phyloP scores from a whole-genome alignment of 1,140 invertebrate genomes.

The Eupeodes corollae region DNA sequence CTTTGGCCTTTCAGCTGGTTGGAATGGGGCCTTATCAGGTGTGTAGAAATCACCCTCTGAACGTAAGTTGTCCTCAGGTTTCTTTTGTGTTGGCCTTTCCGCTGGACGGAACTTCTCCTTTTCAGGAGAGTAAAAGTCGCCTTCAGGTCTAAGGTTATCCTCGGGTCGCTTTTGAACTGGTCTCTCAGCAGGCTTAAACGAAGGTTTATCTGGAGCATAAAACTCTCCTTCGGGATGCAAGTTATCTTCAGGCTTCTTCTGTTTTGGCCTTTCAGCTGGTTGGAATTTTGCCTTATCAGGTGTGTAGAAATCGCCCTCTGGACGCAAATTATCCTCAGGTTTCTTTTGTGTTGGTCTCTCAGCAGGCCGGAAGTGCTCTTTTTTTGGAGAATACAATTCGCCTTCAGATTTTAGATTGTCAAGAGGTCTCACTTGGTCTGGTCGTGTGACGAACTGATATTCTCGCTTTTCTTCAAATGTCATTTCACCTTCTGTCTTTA shows the following conservation, averaged over 20 bases:
- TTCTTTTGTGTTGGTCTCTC: conserved; percentile 37
- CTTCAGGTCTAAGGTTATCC: conserved; percentile 47
- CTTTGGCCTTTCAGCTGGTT: conserved; percentile 46
- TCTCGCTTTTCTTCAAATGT: conserved; percentile 37
- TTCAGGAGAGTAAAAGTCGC: conserved; percentile 44
- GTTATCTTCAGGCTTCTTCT: conserved; percentile 40
- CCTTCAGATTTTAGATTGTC: conserved; percentile 48
- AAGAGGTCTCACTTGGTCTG: conserved; percentile 35
- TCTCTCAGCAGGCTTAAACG: conserved; percentile 42
- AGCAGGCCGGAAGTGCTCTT: conserved; percentile 35
- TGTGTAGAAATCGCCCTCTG: conserved; percentile 45
- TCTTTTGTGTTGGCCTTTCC: conserved; percentile 25
- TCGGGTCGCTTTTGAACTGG: conserved; percentile 43
- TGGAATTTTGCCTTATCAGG: conserved; percentile 42
- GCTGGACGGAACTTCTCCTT: conserved; percentile 25
- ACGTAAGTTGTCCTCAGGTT: conserved; percentile 33
- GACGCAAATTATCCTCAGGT: conserved; percentile 37
- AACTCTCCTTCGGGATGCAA: conserved; percentile 57
- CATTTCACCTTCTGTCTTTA: conserved; percentile 48
- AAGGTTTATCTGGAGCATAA: conserved; percentile 38
- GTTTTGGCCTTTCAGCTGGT: conserved; percentile 37
- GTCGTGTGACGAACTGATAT: conserved; percentile 36
- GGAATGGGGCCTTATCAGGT: conserved; percentile 41
- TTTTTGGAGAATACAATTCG: conserved; percentile 39
- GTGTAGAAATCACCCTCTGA: conserved; percentile 46